Evolutionary conservation across 2,113 vertebrate genomes (phyloP), one percentile per base, ranked within the genome.

Genomic region (Eurypyga helias): DNA sequence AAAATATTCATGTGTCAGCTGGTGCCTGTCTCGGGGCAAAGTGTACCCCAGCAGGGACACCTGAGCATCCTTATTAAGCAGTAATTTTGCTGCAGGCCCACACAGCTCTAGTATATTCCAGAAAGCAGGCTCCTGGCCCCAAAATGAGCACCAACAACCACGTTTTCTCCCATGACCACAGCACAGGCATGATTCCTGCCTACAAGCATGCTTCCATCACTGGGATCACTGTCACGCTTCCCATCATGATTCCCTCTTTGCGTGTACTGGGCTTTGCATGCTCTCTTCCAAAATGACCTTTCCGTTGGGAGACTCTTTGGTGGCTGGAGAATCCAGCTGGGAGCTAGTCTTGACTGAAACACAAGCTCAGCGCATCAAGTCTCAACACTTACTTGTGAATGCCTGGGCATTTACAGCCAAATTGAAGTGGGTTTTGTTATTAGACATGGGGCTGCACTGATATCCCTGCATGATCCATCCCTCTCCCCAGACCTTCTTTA

Each of bases 171-270:
- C 33, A 9, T 33, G 36, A 31, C 29, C 3, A 0, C 55, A 75
- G 23, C 60, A 55, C 54, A 36, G 7, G 2, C 4, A 10, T 31
- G 34, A 80, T n/a, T 70, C 58, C 45, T 77, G 57, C 72, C 55
- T 41, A 29, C 9, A 4, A 34, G 45, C 51, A 33, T 0, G 0
- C 13, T 87, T 12, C 34, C 45, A 26, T 73, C 14, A 1, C 51
- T 36, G 45, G 13, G 19, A 28, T 28, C 2, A 1, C 14, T 0
- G 0, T 15, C 33, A 65, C 4, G 1, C 64, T 62, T 31, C 48
- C 18, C 19, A 14, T 5, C 0, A 0, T 5, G 54, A 43, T 25
- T 43, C 34, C 20, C 10, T 48, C 33, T 48, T 25, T 24, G 23
- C 5, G 0, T 11, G 9, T 21, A 17, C 60, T 14, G 4, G 13